Base-by-base conservation (phyloP, 2,888 invertebrate genomes). In the Tenthredo notha region DNA sequence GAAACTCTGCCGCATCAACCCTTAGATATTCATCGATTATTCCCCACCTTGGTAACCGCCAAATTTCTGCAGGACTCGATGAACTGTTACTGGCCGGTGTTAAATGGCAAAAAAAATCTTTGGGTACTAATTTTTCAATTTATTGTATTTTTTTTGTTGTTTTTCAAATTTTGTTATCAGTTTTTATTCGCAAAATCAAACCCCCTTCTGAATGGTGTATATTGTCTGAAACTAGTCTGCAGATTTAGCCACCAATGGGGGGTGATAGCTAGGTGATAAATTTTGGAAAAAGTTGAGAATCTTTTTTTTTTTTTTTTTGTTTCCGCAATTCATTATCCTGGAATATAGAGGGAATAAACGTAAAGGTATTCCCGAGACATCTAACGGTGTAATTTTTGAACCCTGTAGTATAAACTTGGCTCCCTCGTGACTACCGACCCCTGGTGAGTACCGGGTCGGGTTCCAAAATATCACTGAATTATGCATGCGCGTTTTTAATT, bases 401-500 rank as follows among this genome's bases (percentile, higher is more conserved):
- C 67, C 61, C 40, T 43, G 37, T 25, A 29, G 21, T 40, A 65
- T 33, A 77, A 7, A 40, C 25, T 33, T n/a, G 54, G 1, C n/a
- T 61, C 40, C 18, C 80, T 33, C 83, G 40, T 33, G 65, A 67
- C 83, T 85, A 87, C 47, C 67, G 78, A 72, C 78, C 67, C 70
- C 75, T 85, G 77, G 75, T 61, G 74, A 33, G 29, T 7, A n/a
- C 37, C 72, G 50, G 67, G 50, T 74, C 25, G 25, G 65, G 61
- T 84, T 77, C 40, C 85, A 84, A 85, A 75, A 83, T 90, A 89
- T 90, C 89, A 89, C 88, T 90, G 91, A 92, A 92, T 92, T 92
- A 92, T 92, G 90, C 92, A 92, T 92, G 91, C 92, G 91, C 91
- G 91, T 92, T 92, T 92, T 92, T 92, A 92, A 91, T 92, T 91